Evolutionary conservation across 1,140 invertebrate species (phyloP).

Genomic region (Heliconius nattereri): DNA sequence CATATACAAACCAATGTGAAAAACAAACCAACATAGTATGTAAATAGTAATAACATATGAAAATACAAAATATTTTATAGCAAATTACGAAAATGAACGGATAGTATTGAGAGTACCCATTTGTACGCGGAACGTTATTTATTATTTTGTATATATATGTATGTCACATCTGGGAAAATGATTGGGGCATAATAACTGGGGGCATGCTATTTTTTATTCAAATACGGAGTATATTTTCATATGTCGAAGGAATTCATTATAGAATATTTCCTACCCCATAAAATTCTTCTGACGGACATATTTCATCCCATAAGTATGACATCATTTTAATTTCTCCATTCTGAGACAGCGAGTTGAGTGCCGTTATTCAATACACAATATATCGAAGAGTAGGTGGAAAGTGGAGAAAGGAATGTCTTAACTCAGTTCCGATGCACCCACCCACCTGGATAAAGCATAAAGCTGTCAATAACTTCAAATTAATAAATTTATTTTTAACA

Average conservation of each 20-base stretch:
- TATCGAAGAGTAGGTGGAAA: no score
- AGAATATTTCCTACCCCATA: background rate
- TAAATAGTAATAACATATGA: background rate
- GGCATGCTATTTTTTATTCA: background rate
- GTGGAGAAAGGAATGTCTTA: no score
- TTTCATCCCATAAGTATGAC: background rate
- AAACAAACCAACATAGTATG: background rate
- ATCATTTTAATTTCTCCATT: no score
- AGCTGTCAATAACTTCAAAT: no score
- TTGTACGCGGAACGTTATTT: background rate
- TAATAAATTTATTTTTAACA: no score
- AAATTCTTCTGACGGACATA: background rate
- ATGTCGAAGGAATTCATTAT: constrained; percentile 4
- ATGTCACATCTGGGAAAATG: constrained; percentile 30
- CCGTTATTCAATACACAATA: no score
- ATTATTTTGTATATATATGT: background rate
- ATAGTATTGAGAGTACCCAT: background rate
- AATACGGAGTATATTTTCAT: background rate
- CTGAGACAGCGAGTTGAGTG: no score
- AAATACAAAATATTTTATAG: constrained; percentile 6
- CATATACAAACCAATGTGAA: background rate
- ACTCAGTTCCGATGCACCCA: no score
- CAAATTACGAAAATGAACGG: background rate
- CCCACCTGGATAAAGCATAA: no score
- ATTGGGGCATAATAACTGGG: constrained; percentile 21